Percentiles rank a stretch among this genome's conserved stretches.
Conservation (phyloP, 2,113 vertebrate species). For the Nibea coibor region DNA sequence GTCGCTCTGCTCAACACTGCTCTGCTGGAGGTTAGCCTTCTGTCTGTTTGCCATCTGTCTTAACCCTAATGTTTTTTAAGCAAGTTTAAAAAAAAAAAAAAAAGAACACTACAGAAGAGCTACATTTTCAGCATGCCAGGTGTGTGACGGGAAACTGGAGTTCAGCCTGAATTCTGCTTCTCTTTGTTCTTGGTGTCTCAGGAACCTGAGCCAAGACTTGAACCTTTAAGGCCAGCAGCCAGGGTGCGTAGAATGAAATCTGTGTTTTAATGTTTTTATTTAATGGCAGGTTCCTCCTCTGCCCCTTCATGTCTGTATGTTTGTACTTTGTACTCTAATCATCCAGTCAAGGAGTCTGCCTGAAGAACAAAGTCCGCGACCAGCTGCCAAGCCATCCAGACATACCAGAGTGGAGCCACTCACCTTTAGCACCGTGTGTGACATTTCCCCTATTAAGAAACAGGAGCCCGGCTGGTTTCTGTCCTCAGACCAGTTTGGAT, state of each 20-base stretch:
- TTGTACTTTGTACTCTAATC: not conserved
- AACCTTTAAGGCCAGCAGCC: not conserved
- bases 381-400: not conserved
- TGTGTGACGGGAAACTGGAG: too few species aligned
- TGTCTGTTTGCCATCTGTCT: not conserved
- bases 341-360: slow-evolving; percentile 26
- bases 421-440: slow-evolving; percentile 31
- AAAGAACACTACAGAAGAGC: too few species aligned
- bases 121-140: too few species aligned
- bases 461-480: not conserved
- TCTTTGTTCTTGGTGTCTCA: not conserved
- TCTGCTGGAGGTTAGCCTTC: slow-evolving; percentile 8
- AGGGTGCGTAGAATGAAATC: not conserved
- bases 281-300: not conserved
- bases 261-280: not conserved
- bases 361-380: not conserved
- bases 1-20: slow-evolving; percentile 7
- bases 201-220: not conserved
- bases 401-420: not conserved
- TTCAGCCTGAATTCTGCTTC: not conserved
- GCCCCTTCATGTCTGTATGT: not conserved
- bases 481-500: not conserved
- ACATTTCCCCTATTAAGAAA: slow-evolving; percentile 33
- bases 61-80: not conserved
- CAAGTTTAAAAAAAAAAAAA: too few species aligned